Evolutionary conservation across 2,888 invertebrate species (phyloP), one percentile per base, ranked within the genome.

Genomic region (Eledona agricola): DNA sequence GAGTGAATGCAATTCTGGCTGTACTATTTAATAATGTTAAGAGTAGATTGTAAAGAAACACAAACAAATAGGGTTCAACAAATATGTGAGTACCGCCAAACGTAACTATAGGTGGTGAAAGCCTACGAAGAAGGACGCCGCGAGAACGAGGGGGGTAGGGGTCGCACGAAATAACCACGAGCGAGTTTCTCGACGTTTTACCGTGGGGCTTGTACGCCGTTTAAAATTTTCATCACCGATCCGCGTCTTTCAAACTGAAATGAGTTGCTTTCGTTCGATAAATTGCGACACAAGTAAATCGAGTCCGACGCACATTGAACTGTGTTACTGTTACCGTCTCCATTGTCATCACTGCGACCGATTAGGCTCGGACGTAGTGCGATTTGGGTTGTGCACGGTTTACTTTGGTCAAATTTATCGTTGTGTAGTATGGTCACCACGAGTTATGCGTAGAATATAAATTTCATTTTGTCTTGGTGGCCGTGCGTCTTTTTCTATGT

Each of bases 1-100:
- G 71, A 60, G 65, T 69, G 71, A 65, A 62, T 71, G 73, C 72
- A 72, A 72, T 71, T 74, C 70, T 72, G 73, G 73, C 73, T 74
- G 73, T 74, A 66, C 70, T 72, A 72, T 71, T 71, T 72, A 66
- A 56, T 59, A 59, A 62, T 65, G 57, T 54, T 65, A 60, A 63
- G 59, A 58, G 60, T 67, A 71, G 66, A 56, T 58, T 64, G 60
- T 64, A 62, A 63, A 53, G 43, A 54, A n/a, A n/a, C n/a, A n/a
- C n/a, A n/a, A n/a, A n/a, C n/a, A n/a, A 38, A 54, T 61, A 53
- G 58, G 58, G 60, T 60, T 61, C 62, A 55, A 52, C 34, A 59
- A 58, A 63, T 59, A 62, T 62, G 59, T 58, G 60, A 64, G 59
- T 64, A 64, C 62, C 47, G 55, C 62, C n/a, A 57, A 37, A 57